Evolutionary conservation across 1,140 invertebrate species (phyloP).

Genomic region (Hestina assimilis): DNA sequence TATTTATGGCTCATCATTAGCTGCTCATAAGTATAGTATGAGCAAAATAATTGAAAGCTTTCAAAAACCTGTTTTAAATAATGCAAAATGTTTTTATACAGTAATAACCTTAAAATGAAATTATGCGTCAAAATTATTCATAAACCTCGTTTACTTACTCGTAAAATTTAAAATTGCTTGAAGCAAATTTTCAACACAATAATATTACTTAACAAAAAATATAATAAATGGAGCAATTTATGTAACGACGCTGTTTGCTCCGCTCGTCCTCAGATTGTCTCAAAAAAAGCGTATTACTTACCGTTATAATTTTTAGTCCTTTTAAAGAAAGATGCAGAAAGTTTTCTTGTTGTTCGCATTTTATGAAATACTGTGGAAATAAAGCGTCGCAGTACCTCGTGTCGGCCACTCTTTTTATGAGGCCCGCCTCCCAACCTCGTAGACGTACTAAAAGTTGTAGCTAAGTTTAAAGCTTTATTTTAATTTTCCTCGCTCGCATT

Average conservation of each 20-base stretch:
- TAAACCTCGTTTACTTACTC: neutral
- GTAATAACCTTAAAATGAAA: neutral
- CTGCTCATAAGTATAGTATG: no score
- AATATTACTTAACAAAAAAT: constrained; percentile 20
- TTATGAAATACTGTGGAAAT: constrained; percentile 32
- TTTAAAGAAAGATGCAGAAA: constrained; percentile 35
- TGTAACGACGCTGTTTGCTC: constrained; percentile 22
- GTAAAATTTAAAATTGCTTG: constrained; percentile 10
- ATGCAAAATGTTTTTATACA: neutral
- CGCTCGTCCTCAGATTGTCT: constrained; percentile 19
- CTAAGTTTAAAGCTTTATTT: constrained; percentile 70
- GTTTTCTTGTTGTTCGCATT: constrained; percentile 32
- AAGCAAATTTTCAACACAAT: constrained; percentile 13
- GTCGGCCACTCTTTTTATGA: constrained; percentile 47
- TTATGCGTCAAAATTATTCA: neutral
- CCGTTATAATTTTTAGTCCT: constrained; percentile 21
- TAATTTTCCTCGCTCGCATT: constrained; percentile 55
- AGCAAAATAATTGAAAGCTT: no score
- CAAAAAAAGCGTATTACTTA: constrained; percentile 21
- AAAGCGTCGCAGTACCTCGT: constrained; percentile 55
- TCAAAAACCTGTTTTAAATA: neutral
- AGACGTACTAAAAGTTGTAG: constrained; percentile 55
- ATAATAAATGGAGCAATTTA: constrained; percentile 30
- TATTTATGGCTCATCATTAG: no score
- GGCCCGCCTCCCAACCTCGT: neutral